phyloP scores from a whole-genome alignment of 2,888 invertebrate genomes.

The Oscheius sp. region DNA sequence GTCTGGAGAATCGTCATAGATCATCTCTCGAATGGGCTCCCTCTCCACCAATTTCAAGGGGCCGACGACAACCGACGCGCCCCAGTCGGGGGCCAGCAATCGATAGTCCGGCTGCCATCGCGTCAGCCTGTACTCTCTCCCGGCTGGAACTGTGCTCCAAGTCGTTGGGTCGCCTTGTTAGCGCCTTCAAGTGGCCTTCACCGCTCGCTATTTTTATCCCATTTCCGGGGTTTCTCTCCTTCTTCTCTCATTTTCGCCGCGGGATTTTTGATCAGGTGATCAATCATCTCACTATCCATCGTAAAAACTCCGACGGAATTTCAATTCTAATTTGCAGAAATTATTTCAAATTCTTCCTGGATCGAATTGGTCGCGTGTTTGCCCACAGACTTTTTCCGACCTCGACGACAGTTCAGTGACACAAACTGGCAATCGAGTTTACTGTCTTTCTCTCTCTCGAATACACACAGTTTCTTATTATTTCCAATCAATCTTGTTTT shows the following conservation, averaged over 20 bases:
- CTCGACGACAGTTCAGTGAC: too few species aligned
- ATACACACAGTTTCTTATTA: background rate
- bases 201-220: background rate
- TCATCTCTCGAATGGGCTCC: background rate
- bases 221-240: background rate
- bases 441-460: background rate
- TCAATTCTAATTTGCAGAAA: background rate
- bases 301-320: background rate
- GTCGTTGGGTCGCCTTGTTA: too few species aligned
- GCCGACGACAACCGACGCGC: background rate
- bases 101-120: constrained; percentile 27
- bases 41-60: background rate
- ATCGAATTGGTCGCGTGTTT: too few species aligned
- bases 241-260: constrained; percentile 2
- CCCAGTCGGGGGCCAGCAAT: constrained; percentile 7
- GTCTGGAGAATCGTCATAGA: too few species aligned
- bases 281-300: background rate
- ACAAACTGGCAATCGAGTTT: too few species aligned
- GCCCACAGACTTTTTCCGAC: too few species aligned
- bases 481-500: background rate
- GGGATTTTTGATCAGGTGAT: background rate
- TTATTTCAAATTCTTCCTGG: too few species aligned
- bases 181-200: background rate
- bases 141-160: too few species aligned
- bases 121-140: constrained; percentile 1